Conservation (phyloP, 2,888 invertebrate genomes). For the Acrobasis consociella region DNA sequence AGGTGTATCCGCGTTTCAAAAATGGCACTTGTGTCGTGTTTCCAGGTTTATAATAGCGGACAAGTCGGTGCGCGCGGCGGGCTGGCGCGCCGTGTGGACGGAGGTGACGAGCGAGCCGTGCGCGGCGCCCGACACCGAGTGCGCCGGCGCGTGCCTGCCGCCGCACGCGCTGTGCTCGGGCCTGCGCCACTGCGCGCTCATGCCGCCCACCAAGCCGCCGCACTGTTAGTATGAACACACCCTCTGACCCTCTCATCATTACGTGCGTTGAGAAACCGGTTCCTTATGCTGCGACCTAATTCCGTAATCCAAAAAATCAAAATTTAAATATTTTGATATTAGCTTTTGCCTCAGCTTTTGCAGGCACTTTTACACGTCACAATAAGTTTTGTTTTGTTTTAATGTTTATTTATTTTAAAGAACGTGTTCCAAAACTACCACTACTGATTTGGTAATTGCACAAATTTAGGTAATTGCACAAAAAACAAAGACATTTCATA, state of each 20-base stretch:
- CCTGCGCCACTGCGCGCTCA: conserved; percentile 88
- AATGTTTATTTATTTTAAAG: too few relatives aligned
- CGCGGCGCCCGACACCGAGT: conserved; percentile 44
- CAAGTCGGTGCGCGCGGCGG: conserved; percentile 96
- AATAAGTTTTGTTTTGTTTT: too few relatives aligned
- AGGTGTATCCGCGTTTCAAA: too few relatives aligned
- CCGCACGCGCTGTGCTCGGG: conserved; percentile 69
- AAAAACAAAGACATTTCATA: too few relatives aligned
- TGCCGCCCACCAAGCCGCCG: conserved; percentile 82
- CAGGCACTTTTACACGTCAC: too few relatives aligned
- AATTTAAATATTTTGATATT: too few relatives aligned
- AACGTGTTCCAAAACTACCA: too few relatives aligned
- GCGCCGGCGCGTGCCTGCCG: conserved; percentile 67
- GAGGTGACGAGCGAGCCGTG: conserved; percentile 88
- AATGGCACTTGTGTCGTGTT: background rate
- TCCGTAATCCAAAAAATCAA: too few relatives aligned
- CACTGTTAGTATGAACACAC: conserved; percentile 87
- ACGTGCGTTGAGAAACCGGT: background rate
- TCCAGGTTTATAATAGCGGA: conserved; percentile 96
- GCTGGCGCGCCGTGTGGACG: conserved; percentile 97
- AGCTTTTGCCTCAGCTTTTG: too few relatives aligned
- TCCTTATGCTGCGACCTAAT: background rate
- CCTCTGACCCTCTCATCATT: conserved; percentile 13
- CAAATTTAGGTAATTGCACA: too few relatives aligned
- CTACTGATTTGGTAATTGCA: too few relatives aligned